A percentile compares a stretch with the other conserved stretches of the same genome.
Conservation (phyloP, 2,888 invertebrate genomes). For the Glaucopsyche alexis region DNA sequence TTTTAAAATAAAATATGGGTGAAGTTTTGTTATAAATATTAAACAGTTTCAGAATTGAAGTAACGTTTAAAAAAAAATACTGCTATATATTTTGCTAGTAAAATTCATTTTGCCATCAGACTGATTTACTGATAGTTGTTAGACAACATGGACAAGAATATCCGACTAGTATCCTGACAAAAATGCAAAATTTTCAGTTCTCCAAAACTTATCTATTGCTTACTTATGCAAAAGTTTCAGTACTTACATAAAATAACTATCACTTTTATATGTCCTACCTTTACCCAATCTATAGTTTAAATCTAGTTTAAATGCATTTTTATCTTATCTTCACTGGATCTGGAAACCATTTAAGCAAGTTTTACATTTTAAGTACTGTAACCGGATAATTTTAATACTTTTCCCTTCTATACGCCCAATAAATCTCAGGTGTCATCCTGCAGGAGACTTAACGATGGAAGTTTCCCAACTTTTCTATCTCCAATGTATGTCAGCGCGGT, state of each 20-base stretch:
- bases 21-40: neutral
- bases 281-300: neutral
- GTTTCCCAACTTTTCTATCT: conserved; percentile 29
- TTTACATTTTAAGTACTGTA: conserved; percentile 22
- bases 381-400: conserved; percentile 29
- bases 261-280: neutral
- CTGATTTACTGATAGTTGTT: no score
- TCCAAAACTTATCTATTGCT: no score
- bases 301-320: conserved; percentile 11
- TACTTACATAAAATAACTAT: neutral
- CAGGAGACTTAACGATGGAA: conserved; percentile 29
- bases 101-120: no score
- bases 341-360: conserved; percentile 15
- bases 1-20: neutral
- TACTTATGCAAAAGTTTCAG: neutral
- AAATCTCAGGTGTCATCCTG: conserved; percentile 30
- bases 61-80: no score
- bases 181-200: no score
- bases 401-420: conserved; percentile 26
- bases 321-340: neutral
- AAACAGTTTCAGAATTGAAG: neutral
- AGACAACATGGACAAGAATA: no score
- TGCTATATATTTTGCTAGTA: no score
- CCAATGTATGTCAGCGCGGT: conserved; percentile 22
- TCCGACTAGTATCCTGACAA: no score